Evolutionary conservation across 2,888 invertebrate genomes (phyloP).

Genomic region (Amblyjoppa proteus): DNA sequence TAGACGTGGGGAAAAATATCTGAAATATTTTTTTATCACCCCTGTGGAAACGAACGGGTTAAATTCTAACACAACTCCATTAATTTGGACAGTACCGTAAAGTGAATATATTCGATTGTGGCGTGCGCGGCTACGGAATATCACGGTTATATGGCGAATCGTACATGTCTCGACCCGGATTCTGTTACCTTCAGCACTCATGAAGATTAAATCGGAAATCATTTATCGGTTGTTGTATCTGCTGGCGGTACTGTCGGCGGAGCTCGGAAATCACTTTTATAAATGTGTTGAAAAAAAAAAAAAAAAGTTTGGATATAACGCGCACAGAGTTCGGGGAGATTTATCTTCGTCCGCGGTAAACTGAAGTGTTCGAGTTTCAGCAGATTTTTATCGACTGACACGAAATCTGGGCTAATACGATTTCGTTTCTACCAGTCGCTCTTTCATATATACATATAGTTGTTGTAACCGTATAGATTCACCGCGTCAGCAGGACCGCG

Average conservation of each 20-base stretch:
- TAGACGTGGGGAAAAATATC: not conserved
- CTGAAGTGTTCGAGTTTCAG: constrained; percentile 28
- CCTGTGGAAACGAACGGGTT: not conserved
- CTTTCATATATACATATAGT: constrained; percentile 4
- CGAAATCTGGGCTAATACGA: constrained; percentile 51
- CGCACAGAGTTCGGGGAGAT: constrained; percentile 32
- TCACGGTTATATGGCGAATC: not conserved
- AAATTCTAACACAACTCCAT: constrained; percentile 10
- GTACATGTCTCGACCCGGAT: not conserved
- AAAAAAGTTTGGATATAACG: constrained; percentile 21
- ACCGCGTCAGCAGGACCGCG: constrained; percentile 41
- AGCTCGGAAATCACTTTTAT: constrained; percentile 1
- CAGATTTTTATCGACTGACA: constrained; percentile 38
- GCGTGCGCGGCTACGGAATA: not conserved
- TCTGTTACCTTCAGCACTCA: constrained; percentile 48
- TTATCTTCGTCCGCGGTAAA: constrained; percentile 31
- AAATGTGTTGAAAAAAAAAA: not conserved
- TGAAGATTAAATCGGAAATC: constrained; percentile 56
- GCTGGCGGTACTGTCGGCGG: not conserved
- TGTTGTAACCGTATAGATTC: constrained; percentile 10
- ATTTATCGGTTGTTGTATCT: constrained; percentile 52
- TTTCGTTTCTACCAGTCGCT: constrained; percentile 30
- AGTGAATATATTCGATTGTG: not conserved
- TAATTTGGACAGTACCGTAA: constrained; percentile 35
- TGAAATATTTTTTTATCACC: not conserved